Base-by-base conservation (phyloP, 1,140 invertebrate genomes). In the Macrobrachium rosenbergii region DNA sequence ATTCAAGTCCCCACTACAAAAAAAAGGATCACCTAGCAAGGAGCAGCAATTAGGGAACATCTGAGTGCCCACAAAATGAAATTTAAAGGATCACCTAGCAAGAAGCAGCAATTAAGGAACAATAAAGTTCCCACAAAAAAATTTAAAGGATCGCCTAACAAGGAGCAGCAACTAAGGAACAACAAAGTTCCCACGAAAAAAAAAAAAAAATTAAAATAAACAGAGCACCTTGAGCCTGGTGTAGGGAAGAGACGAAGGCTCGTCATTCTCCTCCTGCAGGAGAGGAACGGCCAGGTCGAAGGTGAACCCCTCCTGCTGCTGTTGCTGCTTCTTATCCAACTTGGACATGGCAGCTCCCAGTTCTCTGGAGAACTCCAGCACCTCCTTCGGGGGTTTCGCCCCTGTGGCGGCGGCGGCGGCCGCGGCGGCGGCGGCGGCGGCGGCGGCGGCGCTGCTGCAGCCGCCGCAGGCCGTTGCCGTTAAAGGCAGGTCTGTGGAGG, bases 221-320 rank as follows among this genome's bases (percentile, higher is more conserved):
- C 0, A n/a, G 69, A 63, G 73, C 62, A 84, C 83, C 83, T 84
- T 28, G 19, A 84, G 83, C 28, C 37, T 63, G n/a, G 83, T 77
- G 69, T 84, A 78, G 12, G 83, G 83, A 12, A 84, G 23, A n/a
- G 60, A 67, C 21, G 60, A 84, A 7, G 73, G 83, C 28, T 83
- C 82, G n/a, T 63, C 69, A 52, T 12, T 52, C 52, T 67, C 75
- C n/a, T 84, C 82, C 73, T 28, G 73, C 60, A 78, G 69, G 58
- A 84, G 62, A 14, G 83, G 75, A 23, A 58, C 75, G 23, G 83
- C 83, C 19, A 52, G 12, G 73, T 64, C 58, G 73, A 84, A 84
- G 16, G n/a, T 19, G 73, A 84, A 84, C 28, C 83, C 83, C 2
- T 37, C 59, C 37, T 58, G 75, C 43, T 45, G 45, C 43, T n/a